phyloP scores from a whole-genome alignment of 1,140 invertebrate genomes.

The Zaprionus kolodkinae region DNA sequence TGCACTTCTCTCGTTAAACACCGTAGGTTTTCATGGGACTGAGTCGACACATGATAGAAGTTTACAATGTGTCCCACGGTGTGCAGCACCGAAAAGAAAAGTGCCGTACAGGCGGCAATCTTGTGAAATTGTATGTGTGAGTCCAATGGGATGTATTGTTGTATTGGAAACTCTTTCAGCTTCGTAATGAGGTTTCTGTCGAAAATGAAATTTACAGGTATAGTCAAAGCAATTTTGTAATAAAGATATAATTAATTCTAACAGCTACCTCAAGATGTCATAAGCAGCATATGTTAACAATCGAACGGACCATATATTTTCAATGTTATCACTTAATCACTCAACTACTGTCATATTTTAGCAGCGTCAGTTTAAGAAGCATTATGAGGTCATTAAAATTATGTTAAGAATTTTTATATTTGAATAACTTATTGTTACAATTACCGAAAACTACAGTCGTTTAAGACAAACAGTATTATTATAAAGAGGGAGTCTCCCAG shows the following conservation, averaged over 20 bases:
- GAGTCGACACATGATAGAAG: conserved; percentile 99
- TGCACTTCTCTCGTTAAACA: conserved; percentile 97
- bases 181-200: conserved; percentile 95
- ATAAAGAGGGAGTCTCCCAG: too few relatives aligned
- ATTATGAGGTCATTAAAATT: too few relatives aligned
- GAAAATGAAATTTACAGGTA: background rate
- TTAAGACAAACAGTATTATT: too few relatives aligned
- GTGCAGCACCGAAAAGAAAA: conserved; percentile 96
- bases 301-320: too few relatives aligned
- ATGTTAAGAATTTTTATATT: too few relatives aligned
- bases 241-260: background rate
- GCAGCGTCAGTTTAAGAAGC: too few relatives aligned
- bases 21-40: conserved; percentile 96
- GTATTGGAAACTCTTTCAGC: conserved; percentile 97
- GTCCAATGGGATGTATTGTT: conserved; percentile 98
- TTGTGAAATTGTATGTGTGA: conserved; percentile 99
- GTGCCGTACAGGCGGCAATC: conserved; percentile 97
- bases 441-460: too few relatives aligned
- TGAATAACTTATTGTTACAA: too few relatives aligned
- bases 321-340: too few relatives aligned
- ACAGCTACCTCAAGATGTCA: too few relatives aligned
- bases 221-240: background rate
- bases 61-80: conserved; percentile 99
- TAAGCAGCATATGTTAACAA: too few relatives aligned
- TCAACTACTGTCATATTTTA: too few relatives aligned